phyloP scores from a whole-genome alignment of 2,888 invertebrate genomes.

The Argynnis bischoffii region DNA sequence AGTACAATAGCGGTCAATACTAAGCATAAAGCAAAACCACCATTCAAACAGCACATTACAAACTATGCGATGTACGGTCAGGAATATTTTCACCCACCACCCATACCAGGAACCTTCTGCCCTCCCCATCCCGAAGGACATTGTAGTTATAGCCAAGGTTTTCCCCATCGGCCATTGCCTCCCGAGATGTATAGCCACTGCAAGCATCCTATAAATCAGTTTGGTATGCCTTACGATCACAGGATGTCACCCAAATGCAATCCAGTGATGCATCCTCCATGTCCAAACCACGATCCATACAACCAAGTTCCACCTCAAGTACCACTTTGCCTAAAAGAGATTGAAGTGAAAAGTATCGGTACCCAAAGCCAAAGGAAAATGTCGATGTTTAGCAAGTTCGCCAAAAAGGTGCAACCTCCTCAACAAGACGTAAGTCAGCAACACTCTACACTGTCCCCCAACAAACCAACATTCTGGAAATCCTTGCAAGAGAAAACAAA shows the following conservation, averaged over 20 bases:
- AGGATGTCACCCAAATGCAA: slow-evolving; percentile 16
- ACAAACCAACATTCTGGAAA: slow-evolving; percentile 53
- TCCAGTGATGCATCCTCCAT: slow-evolving; percentile 22
- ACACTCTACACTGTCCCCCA: slow-evolving; percentile 24
- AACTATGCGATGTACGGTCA: slow-evolving; percentile 64
- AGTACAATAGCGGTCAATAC: slow-evolving; percentile 52
- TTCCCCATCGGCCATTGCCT: slow-evolving; percentile 17
- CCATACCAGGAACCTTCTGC: slow-evolving; percentile 39
- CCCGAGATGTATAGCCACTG: slow-evolving; percentile 28
- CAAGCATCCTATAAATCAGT: slow-evolving; percentile 23
- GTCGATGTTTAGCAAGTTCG: slow-evolving; percentile 61
- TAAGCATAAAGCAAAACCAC: slow-evolving; percentile 45
- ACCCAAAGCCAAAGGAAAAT: slow-evolving; percentile 70
- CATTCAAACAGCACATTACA: slow-evolving; percentile 60
- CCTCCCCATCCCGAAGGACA: slow-evolving; percentile 36
- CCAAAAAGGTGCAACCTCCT: slow-evolving; percentile 51
- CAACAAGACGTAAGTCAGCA: slow-evolving; percentile 18
- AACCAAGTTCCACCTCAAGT: slow-evolving; percentile 51
- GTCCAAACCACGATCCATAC: slow-evolving; percentile 41
- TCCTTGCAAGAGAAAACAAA: slow-evolving; percentile 53
- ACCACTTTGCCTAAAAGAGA: slow-evolving; percentile 68
- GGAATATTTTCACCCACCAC: slow-evolving; percentile 56
- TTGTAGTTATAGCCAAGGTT: slow-evolving; percentile 38
- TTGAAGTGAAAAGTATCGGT: slow-evolving; percentile 71
- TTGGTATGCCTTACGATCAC: slow-evolving; percentile 36